These are phyloP conservation scores for Podabrus alpinus DNA, from an alignment of 2,888 invertebrate species.

Conservation along the genomic window DNA sequence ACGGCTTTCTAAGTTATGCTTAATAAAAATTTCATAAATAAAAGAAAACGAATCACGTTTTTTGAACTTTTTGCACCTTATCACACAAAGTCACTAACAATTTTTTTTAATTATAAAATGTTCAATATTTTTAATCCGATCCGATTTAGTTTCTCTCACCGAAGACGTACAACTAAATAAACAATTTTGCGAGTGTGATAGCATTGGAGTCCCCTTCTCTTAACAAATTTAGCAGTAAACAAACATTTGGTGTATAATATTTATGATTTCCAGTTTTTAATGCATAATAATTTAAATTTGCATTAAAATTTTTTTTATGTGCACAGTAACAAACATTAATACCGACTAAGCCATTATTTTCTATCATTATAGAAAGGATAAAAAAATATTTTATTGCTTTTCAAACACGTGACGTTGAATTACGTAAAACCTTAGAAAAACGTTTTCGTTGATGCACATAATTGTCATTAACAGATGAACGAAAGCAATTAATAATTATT, in stretches of 20 bases:
- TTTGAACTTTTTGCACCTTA: not conserved
- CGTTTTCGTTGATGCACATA: not conserved
- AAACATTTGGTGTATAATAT: slow-evolving; percentile 10
- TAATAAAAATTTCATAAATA: not conserved
- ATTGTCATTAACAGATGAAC: not conserved
- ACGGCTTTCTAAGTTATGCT: not conserved
- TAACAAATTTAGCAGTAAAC: slow-evolving; percentile 21
- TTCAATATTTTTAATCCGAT: not conserved
- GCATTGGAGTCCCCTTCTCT: slow-evolving; percentile 21
- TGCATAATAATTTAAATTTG: not conserved
- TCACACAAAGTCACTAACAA: not conserved
- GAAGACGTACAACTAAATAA: slow-evolving; percentile 21
- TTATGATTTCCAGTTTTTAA: not conserved
- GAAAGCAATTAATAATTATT: not conserved
- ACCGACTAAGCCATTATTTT: not conserved
- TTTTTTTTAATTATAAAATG: not conserved
- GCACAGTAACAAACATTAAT: not conserved
- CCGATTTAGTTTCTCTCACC: not conserved
- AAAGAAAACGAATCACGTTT: not conserved
- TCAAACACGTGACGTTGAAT: not conserved
- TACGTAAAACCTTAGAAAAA: not conserved
- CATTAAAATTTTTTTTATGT: not conserved
- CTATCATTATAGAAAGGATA: not conserved
- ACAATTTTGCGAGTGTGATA: slow-evolving; percentile 12
- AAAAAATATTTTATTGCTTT: not conserved